Base-by-base conservation (phyloP, 2,888 invertebrate species). In the Hydrotaea diabolus region DNA sequence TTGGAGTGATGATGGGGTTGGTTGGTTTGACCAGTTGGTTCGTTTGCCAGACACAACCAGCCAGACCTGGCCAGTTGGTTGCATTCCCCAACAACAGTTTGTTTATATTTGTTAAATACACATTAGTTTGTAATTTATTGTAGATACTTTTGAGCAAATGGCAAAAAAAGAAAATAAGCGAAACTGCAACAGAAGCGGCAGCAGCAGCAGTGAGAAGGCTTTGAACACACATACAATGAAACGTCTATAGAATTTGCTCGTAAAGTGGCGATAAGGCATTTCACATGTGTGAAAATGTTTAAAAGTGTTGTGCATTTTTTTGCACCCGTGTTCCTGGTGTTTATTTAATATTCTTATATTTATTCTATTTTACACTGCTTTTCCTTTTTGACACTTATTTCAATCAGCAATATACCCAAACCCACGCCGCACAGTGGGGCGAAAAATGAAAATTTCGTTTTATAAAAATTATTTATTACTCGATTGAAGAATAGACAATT, bases 101-200 rank as follows among this genome's bases (percentile, higher is more conserved):
- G 69, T 69, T 69, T 46, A 46, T 69, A 69, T 69, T 69, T 69
- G 46, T 46, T 69, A 69, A 69, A 69, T 69, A 46, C 69, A 69
- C 69, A 69, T 69, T 69, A 69, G 69, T 69, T 69, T 69, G 69
- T 69, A 69, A 69, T 69, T 69, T 69, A 69, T 69, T 69, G 69
- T 46, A 69, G 43, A 69, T 69, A 69, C 69, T 46, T 46, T 69
- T 69, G 43, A 46, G 31, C 31, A n/a, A n/a, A n/a, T n/a, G n/a
- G 15, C 26, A 26, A 36, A 46, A 55, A 31, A 17, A 43, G n/a
- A 23, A 46, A 46, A 39, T 39, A 59, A 49, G 2, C n/a, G n/a
- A 15, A 43, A 15, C 15, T 43, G 53, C 21, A 59, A 39, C 21
- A 36, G n/a, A n/a, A n/a, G 7, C 9, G 23, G 2, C 73, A 74